Evolutionary conservation across 1,140 invertebrate species (phyloP), one percentile per base, ranked within the genome.

Genomic region (Gryllus bimaculatus): DNA sequence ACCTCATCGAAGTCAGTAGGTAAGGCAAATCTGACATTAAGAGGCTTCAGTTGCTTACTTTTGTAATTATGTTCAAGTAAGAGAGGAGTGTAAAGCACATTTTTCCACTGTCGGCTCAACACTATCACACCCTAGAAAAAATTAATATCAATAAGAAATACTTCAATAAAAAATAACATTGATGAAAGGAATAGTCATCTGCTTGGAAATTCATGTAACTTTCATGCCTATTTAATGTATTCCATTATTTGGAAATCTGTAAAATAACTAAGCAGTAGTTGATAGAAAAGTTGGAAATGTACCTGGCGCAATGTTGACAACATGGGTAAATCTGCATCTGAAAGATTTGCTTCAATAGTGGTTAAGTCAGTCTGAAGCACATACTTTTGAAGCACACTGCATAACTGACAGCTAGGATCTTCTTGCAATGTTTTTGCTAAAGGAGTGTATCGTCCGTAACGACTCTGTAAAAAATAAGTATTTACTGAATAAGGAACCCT

Each of bases 51-150:
- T 73, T 87, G 84, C 84, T 95, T 92, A 77, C 90, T 92, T 88
- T 96, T 96, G 83, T 95, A 93, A 84, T 95, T 95, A 84, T 96
- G 94, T 83, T 98, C 95, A 77, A 96, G 89, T 54, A 98, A 87
- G 76, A 97, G 88, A 0, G 97, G 97, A 82, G 97, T 98, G 84
- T 98, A 98, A 5, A 99, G 86, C 7, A 96, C 94, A 85, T 97
- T 98, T 86, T 98, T 98, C 97, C 97, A 99, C 84, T 98, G 96
- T 6, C 96, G 90, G 83, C 95, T 97, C 21, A 98, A 85, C 75
- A 96, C 95, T 84, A 97, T 92, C 21, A 97, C 92, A n/a, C 95
- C 95, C 91, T 95, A 81, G 49, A 87, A 83, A 81, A 76, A 75
- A 79, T 80, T 79, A 80, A 83, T 5, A 39, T 39, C 26, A 39